Percentiles rank a stretch among this genome's conserved stretches.
Conservation (phyloP, 2,797 vertebrate species). For the Alcedo quadribrachys region DNA sequence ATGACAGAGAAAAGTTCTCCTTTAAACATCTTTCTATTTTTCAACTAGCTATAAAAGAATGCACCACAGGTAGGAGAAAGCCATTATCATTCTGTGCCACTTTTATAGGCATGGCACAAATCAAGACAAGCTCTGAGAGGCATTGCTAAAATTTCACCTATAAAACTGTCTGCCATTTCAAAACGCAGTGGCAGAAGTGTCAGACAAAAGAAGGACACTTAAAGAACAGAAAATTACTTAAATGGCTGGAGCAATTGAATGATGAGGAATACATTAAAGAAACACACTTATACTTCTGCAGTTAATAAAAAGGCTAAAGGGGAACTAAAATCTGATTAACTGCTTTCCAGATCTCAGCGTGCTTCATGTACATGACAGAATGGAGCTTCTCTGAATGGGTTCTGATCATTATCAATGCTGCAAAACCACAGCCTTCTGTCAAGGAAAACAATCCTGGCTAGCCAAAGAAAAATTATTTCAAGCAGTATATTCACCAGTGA, state of each 20-base stretch:
- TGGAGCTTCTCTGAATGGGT: not conserved
- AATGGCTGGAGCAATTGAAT: constrained; percentile 22
- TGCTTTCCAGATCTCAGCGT: not conserved
- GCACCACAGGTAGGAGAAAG: not conserved
- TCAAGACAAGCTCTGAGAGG: not conserved
- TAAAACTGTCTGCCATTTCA: constrained; percentile 30
- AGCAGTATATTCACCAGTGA: not conserved
- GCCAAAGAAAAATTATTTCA: not conserved
- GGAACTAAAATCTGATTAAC: constrained; percentile 32
- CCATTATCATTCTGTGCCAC: not conserved
- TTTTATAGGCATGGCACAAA: constrained; percentile 9
- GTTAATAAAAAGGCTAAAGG: constrained; percentile 33
- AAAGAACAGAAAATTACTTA: constrained; percentile 30
- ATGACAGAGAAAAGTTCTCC: not conserved
- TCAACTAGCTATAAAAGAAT: not conserved
- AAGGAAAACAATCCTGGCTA: not conserved
- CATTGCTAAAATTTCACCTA: not conserved
- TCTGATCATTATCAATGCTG: not conserved
- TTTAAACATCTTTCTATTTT: not conserved
- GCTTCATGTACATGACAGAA: not conserved
- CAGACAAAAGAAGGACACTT: constrained; percentile 22
- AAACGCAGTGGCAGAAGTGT: not conserved
- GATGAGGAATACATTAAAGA: not conserved
- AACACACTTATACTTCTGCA: not conserved
- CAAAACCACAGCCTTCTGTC: not conserved